These are phyloP conservation scores for Polyploca ridens DNA, from an alignment of 2,888 invertebrate genomes.

Conservation along the genomic window DNA sequence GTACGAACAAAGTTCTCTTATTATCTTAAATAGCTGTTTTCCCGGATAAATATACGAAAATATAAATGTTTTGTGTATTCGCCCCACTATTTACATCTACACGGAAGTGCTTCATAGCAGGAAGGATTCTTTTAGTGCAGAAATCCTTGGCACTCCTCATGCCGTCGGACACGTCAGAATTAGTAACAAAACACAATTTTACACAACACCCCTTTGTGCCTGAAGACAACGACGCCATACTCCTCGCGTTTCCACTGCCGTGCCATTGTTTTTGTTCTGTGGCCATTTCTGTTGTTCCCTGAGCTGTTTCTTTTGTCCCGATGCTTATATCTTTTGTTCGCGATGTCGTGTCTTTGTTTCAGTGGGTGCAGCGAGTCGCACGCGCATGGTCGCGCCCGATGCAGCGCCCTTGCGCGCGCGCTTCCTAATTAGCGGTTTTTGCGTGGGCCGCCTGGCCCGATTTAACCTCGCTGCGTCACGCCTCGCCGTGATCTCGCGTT, in stretches of 20 bases:
- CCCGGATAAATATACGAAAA: background rate
- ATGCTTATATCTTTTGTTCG: slow-evolving; percentile 55
- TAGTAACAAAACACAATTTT: slow-evolving; percentile 60
- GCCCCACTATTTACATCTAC: background rate
- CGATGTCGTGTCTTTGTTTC: slow-evolving; percentile 57
- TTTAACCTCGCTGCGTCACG: slow-evolving; percentile 74
- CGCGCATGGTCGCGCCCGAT: slow-evolving; percentile 58
- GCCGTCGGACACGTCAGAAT: slow-evolving; percentile 45
- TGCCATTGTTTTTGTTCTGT: slow-evolving; percentile 60
- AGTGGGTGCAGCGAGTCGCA: slow-evolving; percentile 38
- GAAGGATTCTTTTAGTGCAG: background rate
- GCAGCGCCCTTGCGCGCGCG: slow-evolving; percentile 77
- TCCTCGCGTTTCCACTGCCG: slow-evolving; percentile 48
- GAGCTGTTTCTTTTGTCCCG: slow-evolving; percentile 56
- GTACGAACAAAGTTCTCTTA: slow-evolving; percentile 33
- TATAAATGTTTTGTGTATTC: background rate
- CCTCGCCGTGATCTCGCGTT: slow-evolving; percentile 44
- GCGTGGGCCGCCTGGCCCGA: slow-evolving; percentile 70
- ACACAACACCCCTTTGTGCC: slow-evolving; percentile 67
- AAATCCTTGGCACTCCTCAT: slow-evolving; percentile 37
- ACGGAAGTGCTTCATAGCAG: slow-evolving; percentile 1
- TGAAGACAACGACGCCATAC: slow-evolving; percentile 47
- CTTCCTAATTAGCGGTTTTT: slow-evolving; percentile 76
- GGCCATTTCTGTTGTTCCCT: slow-evolving; percentile 64
- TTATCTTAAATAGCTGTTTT: slow-evolving; percentile 7